These are phyloP conservation scores for Accipiter badius DNA, from an alignment of 2,797 vertebrate genomes.

Conservation along the genomic window DNA sequence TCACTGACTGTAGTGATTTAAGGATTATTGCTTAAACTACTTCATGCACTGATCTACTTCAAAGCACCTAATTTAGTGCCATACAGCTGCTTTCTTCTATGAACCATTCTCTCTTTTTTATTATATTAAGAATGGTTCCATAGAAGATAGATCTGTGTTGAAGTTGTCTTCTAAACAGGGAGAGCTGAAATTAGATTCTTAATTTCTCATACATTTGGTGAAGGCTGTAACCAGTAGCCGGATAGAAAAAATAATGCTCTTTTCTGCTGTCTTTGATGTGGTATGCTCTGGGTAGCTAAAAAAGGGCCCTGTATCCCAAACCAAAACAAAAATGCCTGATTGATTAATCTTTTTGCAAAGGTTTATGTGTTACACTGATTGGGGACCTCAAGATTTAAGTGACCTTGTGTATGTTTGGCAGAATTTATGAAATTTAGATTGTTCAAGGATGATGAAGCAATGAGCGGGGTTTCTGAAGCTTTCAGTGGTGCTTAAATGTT, in stretches of 20 bases:
- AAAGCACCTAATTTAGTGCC: not conserved
- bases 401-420: not conserved
- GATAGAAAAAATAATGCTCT: not conserved
- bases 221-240: not conserved
- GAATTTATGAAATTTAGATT: not conserved
- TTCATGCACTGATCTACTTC: not conserved
- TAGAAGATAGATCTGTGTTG: not conserved
- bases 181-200: not conserved
- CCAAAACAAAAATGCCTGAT: not conserved
- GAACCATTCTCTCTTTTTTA: not conserved
- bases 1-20: not conserved
- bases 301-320: not conserved
- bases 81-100: not conserved
- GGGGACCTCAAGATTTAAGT: not conserved
- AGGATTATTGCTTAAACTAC: not conserved
- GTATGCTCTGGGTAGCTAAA: not conserved
- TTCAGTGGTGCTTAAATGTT: not conserved
- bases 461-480: not conserved
- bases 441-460: not conserved
- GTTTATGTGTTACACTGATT: not conserved
- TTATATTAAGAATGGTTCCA: not conserved
- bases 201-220: not conserved
- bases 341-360: not conserved
- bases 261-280: not conserved
- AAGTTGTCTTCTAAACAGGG: not conserved